Evolutionary conservation across 2,113 vertebrate species (phyloP).

Genomic region (Irena cyanogastra): DNA sequence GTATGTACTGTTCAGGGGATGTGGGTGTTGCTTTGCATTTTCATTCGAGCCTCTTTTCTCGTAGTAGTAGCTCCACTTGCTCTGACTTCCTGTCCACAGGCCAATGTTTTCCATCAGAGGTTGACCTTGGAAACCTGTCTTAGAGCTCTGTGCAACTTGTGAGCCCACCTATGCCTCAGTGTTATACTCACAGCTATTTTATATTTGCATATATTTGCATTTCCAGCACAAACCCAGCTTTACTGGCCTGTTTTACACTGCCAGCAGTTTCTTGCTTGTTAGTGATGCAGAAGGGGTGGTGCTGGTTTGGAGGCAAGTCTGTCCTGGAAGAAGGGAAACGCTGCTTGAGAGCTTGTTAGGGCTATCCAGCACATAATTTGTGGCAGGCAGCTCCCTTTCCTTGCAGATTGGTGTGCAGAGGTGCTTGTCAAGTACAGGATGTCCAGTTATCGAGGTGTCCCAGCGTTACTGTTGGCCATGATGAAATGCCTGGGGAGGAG

Average conservation of each 20-base stretch:
- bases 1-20: neutral
- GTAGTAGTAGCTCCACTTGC: neutral
- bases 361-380: neutral
- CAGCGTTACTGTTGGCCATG: neutral
- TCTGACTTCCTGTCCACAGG: neutral
- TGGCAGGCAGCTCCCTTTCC: neutral
- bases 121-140: neutral
- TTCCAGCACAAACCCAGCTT: neutral
- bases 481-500: neutral
- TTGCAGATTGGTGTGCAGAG: neutral
- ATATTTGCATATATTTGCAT: neutral
- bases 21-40: neutral
- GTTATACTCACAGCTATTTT: neutral
- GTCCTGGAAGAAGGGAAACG: neutral
- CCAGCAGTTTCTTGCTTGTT: neutral
- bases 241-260: neutral
- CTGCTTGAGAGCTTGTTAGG: neutral
- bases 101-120: neutral
- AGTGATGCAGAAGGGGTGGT: neutral
- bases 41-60: neutral
- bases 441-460: neutral
- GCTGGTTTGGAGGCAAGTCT: neutral
- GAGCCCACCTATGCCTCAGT: neutral
- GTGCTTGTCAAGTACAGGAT: neutral
- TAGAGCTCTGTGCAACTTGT: neutral